Evolutionary conservation across 2,888 invertebrate genomes (phyloP).

Genomic region (Agrypnus murinus): DNA sequence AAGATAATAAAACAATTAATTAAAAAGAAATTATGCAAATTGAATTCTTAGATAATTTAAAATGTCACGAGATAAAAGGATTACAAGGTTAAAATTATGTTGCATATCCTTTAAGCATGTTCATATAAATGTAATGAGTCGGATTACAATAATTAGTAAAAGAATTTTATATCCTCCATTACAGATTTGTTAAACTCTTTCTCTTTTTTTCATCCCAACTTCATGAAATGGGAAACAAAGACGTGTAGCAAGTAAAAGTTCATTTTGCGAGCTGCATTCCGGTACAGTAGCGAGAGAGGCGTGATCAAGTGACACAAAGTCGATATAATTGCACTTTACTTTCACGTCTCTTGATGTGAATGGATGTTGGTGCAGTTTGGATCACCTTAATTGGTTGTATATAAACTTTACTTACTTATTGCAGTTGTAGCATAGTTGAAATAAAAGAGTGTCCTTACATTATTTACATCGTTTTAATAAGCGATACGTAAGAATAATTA

Average conservation of each 20-base stretch:
- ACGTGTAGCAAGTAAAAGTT: constrained; percentile 15
- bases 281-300: constrained; percentile 35
- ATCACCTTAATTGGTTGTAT: constrained; percentile 40
- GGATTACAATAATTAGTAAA: constrained; percentile 24
- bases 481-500: too few relatives aligned
- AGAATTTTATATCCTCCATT: background rate
- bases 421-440: constrained; percentile 3
- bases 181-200: background rate
- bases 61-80: constrained; percentile 34
- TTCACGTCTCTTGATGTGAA: constrained; percentile 42
- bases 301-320: constrained; percentile 44
- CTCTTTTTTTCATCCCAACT: background rate
- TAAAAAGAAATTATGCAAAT: constrained; percentile 32
- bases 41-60: constrained; percentile 22
- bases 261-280: constrained; percentile 22
- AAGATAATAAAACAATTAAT: constrained; percentile 15
- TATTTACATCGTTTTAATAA: too few relatives aligned
- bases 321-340: constrained; percentile 47
- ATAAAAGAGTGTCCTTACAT: too few relatives aligned
- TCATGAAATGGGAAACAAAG: background rate
- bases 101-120: constrained; percentile 22
- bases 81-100: constrained; percentile 36
- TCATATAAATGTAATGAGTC: constrained; percentile 15
- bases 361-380: constrained; percentile 34
- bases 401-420: constrained; percentile 2